Conservation (phyloP, 2,797 vertebrate species). For the Xenentodon cancila region DNA sequence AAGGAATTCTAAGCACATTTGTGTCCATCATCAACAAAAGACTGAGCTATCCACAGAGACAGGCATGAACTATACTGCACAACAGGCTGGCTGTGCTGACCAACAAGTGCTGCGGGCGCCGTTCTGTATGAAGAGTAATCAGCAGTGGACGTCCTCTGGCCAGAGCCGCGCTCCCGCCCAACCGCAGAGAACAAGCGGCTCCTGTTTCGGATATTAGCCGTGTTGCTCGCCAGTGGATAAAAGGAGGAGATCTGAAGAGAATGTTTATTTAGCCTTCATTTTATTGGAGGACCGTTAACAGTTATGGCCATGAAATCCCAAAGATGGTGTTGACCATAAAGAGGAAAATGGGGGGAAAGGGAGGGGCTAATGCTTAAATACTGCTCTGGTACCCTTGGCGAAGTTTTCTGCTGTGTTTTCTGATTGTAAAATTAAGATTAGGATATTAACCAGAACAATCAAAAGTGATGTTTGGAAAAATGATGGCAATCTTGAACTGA, state of each 20-base stretch:
- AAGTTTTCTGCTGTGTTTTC: slow-evolving; percentile 52
- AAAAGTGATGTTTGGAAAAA: slow-evolving; percentile 58
- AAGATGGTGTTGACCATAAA: slow-evolving; percentile 65
- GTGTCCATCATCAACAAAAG: slow-evolving; percentile 79
- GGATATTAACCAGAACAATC: slow-evolving; percentile 72
- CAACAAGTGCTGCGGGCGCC: slow-evolving; percentile 64
- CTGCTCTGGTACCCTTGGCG: slow-evolving; percentile 33
- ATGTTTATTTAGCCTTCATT: slow-evolving; percentile 61
- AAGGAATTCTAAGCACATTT: slow-evolving; percentile 86
- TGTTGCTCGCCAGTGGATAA: slow-evolving; percentile 33
- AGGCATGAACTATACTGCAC: slow-evolving; percentile 69
- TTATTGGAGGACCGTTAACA: slow-evolving; percentile 52
- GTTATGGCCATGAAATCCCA: slow-evolving; percentile 64
- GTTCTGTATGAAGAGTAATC: slow-evolving; percentile 58
- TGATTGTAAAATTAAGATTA: slow-evolving; percentile 61
- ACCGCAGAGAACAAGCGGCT: slow-evolving; percentile 49
- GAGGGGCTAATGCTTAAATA: slow-evolving; percentile 21
- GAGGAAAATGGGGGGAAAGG: slow-evolving; percentile 11
- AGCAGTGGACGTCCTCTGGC: slow-evolving; percentile 50
- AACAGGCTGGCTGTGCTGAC: slow-evolving; percentile 69
- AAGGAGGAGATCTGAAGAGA: slow-evolving; percentile 43
- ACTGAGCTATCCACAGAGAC: slow-evolving; percentile 75
- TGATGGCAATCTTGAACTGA: slow-evolving; percentile 71
- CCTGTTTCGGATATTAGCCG: slow-evolving; percentile 41
- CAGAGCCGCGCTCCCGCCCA: slow-evolving; percentile 54